Base-by-base conservation (phyloP, 2,888 invertebrate genomes). In the Calameuta filiformis region DNA sequence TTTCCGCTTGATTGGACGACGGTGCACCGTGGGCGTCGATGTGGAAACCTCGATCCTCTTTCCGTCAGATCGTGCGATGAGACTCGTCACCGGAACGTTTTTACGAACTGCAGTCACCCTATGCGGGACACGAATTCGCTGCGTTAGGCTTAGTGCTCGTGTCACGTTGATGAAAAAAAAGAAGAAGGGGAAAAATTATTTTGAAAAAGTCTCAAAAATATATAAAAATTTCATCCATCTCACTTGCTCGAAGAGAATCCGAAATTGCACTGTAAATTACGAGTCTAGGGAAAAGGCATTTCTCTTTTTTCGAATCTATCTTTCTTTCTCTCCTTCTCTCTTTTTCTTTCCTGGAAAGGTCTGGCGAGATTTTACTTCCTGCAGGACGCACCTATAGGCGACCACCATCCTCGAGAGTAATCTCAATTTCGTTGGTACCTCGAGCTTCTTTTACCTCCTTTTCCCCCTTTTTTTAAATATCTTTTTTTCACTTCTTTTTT, bases 1-100 rank as follows among this genome's bases (percentile, higher is more conserved):
- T 90, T 90, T 88, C 85, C 88, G 88, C 86, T 83, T 90, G 90
- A 89, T 90, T 87, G 87, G 86, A 79, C 86, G 34, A 15, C 79
- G 85, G 84, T 87, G 87, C 87, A 85, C 82, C 81, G 85, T 83
- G 86, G 83, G 85, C 87, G 81, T 79, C 82, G 85, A 85, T 83
- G 86, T 83, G 88, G 85, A 89, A 89, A 88, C 83, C 84, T 85
- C 83, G 83, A 86, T 86, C 85, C 87, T 84, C 85, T 84, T 82
- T 82, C 82, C 79, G 82, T 80, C 81, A 76, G 79, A 77, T 75
- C 75, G 73, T 76, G 77, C 76, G 76, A 76, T 75, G 79, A 76
- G 68, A 68, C 79, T 71, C 34, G 56, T 56, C 56, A 56, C 56
- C 9, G 56, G 56, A 23, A 56, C 56, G 56, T 56, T 56, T 56